Percentiles rank a stretch among this genome's conserved stretches.
Conservation (phyloP, 2,888 invertebrate species). For the Ophion ellenae region DNA sequence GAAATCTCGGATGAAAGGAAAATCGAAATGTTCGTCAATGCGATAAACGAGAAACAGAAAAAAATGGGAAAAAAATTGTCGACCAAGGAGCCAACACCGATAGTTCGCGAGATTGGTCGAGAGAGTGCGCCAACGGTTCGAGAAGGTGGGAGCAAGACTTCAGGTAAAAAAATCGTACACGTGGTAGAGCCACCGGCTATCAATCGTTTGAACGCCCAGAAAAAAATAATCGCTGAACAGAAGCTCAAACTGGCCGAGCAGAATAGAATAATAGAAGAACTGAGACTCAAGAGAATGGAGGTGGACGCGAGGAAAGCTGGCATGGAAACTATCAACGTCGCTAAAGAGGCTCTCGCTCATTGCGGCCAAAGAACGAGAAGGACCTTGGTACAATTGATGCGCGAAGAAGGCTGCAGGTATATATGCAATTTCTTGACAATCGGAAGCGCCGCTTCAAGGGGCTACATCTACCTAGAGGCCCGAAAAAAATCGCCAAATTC, state of each 20-base stretch:
- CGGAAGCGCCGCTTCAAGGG: not conserved
- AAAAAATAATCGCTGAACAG: slow-evolving; percentile 90
- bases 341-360: slow-evolving; percentile 86
- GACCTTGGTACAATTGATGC: slow-evolving; percentile 77
- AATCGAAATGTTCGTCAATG: slow-evolving; percentile 78
- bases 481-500: no score
- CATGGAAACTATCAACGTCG: slow-evolving; percentile 85
- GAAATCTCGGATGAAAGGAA: slow-evolving; percentile 75
- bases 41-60: slow-evolving; percentile 77
- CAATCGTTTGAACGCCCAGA: slow-evolving; percentile 86
- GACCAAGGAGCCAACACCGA: slow-evolving; percentile 29
- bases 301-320: slow-evolving; percentile 85
- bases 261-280: slow-evolving; percentile 89
- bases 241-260: slow-evolving; percentile 89
- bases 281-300: slow-evolving; percentile 89
- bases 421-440: not conserved
- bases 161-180: slow-evolving; percentile 34
- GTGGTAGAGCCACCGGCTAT: slow-evolving; percentile 74
- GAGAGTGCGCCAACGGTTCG: slow-evolving; percentile 18
- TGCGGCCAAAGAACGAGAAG: slow-evolving; percentile 76
- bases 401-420: slow-evolving; percentile 77
- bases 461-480: no score
- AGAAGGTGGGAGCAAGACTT: slow-evolving; percentile 33
- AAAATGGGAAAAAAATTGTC: slow-evolving; percentile 63
- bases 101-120: slow-evolving; percentile 53